Evolutionary conservation across 2,888 invertebrate species (phyloP), one percentile per base, ranked within the genome.

Genomic region (Trypoxylon attenuatum): DNA sequence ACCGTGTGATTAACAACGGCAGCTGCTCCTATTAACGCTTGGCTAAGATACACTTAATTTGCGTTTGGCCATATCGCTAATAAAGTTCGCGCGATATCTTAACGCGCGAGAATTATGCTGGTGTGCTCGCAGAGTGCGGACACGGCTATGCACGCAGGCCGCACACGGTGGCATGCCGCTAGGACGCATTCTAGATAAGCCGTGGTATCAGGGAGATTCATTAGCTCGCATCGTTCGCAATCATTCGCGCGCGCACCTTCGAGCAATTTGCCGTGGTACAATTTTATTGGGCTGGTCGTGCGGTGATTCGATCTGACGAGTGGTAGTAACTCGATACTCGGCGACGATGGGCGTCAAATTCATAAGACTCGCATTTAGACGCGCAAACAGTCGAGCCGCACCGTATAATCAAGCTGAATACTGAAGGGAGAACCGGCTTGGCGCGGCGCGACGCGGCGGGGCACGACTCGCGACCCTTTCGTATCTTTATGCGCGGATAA

Each of bases 91-190:
- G 52, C 59, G 55, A 52, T 62, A 61, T 70, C 68, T 67, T 57
- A 67, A 58, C 61, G 68, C 61, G 66, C 56, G 61, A 49, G 66
- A 67, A 69, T 69, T 67, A 69, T 67, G 68, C n/a, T n/a, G n/a
- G n/a, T n/a, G n/a, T n/a, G n/a, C n/a, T n/a, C n/a, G n/a, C n/a
- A n/a, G n/a, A n/a, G n/a, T n/a, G n/a, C n/a, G n/a, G n/a, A n/a
- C n/a, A n/a, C n/a, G n/a, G n/a, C n/a, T n/a, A n/a, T n/a, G n/a
- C n/a, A n/a, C n/a, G n/a, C n/a, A n/a, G n/a, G n/a, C n/a, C n/a
- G n/a, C n/a, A n/a, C n/a, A n/a, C n/a, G n/a, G n/a, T n/a, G n/a
- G n/a, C n/a, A n/a, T n/a, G n/a, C n/a, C n/a, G n/a, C n/a, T n/a
- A 33, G 33, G 10, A 33, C 13, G 52, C 53, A 21, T 53, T n/a